Conservation (phyloP, 2,888 invertebrate species). For the Papilio gigon region DNA sequence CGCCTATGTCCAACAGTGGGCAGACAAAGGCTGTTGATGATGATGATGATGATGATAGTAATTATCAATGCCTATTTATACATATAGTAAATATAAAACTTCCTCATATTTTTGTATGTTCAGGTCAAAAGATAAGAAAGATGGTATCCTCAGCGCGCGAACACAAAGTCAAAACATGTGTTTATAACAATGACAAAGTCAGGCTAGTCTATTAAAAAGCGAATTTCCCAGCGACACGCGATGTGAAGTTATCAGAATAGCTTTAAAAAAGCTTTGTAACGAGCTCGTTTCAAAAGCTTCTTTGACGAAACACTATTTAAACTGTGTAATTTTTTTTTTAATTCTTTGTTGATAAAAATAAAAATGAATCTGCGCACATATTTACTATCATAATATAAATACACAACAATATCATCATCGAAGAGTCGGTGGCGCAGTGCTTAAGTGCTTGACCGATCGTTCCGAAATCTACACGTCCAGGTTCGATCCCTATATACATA, state of each 20-base stretch:
- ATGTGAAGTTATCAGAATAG: conserved; percentile 15
- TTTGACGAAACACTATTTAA: conserved; percentile 13
- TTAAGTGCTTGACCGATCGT: no score
- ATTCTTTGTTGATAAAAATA: background rate
- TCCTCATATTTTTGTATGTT: background rate
- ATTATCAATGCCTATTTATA: no score
- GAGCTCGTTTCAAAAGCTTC: conserved; percentile 18
- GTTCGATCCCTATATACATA: no score
- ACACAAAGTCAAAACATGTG: background rate
- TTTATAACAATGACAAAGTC: background rate
- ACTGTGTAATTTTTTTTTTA: conserved; percentile 14
- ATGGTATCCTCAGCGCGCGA: background rate
- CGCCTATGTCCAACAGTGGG: no score
- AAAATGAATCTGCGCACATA: background rate
- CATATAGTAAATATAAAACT: background rate
- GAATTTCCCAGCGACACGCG: conserved; percentile 9
- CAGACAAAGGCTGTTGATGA: no score
- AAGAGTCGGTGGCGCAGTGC: no score
- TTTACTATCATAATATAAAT: no score
- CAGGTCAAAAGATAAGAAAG: no score
- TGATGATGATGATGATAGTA: no score
- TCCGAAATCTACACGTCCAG: no score
- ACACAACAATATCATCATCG: no score
- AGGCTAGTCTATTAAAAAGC: conserved; percentile 1
- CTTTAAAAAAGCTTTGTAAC: conserved; percentile 21